Base-by-base conservation (phyloP, 2,797 vertebrate genomes). In the Cichlasoma orientale region DNA sequence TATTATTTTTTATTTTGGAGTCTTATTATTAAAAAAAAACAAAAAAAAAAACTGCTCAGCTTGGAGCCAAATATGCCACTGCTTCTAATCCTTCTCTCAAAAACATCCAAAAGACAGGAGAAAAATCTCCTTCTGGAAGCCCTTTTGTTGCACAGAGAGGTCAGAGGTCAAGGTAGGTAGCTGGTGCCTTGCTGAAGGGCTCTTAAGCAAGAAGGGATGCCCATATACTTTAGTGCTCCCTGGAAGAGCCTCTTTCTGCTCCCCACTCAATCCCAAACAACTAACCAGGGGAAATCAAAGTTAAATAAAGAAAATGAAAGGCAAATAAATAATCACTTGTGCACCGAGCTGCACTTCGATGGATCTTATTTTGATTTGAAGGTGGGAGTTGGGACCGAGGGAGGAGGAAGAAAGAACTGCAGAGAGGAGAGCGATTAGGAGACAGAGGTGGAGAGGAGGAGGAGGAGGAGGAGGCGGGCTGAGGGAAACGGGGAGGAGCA, bases 291-390 rank as follows among this genome's bases (percentile, higher is more conserved):
- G 87, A 88, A 89, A 88, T 88, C 76, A 91, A 87, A 77, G 83
- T 79, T 81, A 82, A 87, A 89, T 85, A 84, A 85, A 86, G 79
- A 72, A 87, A 80, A 82, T 82, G 79, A 86, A 88, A 78, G 68
- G 47, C 82, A 81, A 82, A 89, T 80, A 82, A 88, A 80, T 82
- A 83, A 82, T 74, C 33, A 63, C 21, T 8, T 12, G 36, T 14
- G 70, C 74, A 19, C 21, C 10, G 75, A 84, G 84, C 75, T 21
- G 77, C 57, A 59, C 75, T 82, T 76, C 63, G 9, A 61, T 70
- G 7, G 54, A 74, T 29, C 55, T 69, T 57, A 76, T 80, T 79
- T 75, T 29, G 53, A 72, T 82, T 79, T 75, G 19, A 69, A 59
- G 72, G 74, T 38, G 54, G 61, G 29, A 56, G 78, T 57, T n/a